Evolutionary conservation across 2,888 invertebrate species (phyloP).

Genomic region (Ceraclea dissimilis): DNA sequence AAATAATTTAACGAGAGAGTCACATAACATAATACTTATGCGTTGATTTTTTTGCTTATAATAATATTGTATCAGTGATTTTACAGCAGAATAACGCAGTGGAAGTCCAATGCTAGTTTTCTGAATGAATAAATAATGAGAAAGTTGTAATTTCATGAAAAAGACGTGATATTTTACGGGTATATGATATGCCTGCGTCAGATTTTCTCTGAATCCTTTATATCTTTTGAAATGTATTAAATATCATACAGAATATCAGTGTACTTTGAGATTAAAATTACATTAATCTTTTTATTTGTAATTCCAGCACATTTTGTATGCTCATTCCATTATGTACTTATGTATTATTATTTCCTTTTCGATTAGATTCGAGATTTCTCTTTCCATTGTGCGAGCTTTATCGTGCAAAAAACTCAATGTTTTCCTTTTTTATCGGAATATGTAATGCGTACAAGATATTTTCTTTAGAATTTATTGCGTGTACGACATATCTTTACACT

Average conservation of each 20-base stretch:
- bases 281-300: background rate
- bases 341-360: background rate
- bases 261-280: background rate
- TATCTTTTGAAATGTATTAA: too few species aligned
- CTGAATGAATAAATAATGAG: too few species aligned
- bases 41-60: background rate
- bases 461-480: background rate
- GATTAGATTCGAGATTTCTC: background rate
- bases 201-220: too few species aligned
- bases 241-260: too few species aligned
- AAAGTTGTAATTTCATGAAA: too few species aligned
- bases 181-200: too few species aligned
- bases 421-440: background rate
- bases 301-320: background rate
- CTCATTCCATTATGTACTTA: background rate
- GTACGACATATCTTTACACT: background rate
- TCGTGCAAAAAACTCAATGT: constrained; percentile 1
- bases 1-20: too few species aligned
- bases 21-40: too few species aligned
- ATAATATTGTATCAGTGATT: background rate
- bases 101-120: too few species aligned
- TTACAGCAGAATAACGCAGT: background rate
- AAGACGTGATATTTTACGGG: too few species aligned
- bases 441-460: background rate
- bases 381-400: background rate